phyloP scores from a whole-genome alignment of 23 tunicate species.

The Halocynthia aurantium region DNA sequence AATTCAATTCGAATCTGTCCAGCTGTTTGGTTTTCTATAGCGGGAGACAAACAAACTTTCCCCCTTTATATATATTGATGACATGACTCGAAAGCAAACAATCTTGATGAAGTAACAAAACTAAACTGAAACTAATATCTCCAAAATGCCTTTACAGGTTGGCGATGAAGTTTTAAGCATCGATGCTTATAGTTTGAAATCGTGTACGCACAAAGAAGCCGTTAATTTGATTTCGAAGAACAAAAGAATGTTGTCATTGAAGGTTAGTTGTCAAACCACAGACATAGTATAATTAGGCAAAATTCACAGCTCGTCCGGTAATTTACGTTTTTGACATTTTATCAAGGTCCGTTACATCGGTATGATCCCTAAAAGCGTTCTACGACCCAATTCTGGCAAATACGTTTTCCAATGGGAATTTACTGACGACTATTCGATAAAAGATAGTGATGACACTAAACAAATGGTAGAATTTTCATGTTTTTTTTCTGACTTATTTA shows the following conservation, averaged over 20 bases:
- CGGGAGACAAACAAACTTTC: neutral
- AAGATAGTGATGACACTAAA: no score
- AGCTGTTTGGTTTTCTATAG: no score
- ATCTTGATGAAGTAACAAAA: no score
- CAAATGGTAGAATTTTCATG: no score
- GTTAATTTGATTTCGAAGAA: constrained; percentile 8
- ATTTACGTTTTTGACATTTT: neutral
- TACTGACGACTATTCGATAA: neutral
- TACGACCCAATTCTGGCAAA: neutral
- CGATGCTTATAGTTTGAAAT: constrained; percentile 7
- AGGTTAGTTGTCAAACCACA: neutral
- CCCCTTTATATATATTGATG: no score
- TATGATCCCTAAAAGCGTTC: constrained; percentile 7
- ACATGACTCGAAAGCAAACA: no score
- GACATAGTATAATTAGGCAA: no score
- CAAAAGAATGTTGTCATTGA: constrained; percentile 23
- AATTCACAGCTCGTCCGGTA: no score
- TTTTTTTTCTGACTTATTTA: no score
- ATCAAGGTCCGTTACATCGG: constrained; percentile 11
- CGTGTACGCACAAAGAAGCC: constrained; percentile 26
- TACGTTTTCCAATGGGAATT: constrained; percentile 11
- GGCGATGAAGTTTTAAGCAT: constrained; percentile 17
- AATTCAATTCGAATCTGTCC: neutral
- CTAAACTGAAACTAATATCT: no score
- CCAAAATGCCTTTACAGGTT: neutral